phyloP scores from a whole-genome alignment of 2,797 vertebrate genomes.

The Acanthurus lineatus region DNA sequence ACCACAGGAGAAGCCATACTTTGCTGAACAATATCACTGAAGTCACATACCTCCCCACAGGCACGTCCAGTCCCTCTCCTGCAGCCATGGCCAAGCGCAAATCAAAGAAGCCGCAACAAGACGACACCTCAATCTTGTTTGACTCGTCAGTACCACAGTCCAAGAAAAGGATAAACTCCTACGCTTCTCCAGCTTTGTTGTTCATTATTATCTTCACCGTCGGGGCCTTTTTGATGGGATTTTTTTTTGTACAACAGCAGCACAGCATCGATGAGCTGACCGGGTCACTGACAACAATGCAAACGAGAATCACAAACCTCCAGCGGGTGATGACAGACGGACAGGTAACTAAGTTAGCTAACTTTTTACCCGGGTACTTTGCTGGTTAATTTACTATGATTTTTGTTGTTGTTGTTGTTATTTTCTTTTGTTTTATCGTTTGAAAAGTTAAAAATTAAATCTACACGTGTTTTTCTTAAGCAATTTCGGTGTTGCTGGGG shows the following conservation, averaged over 20 bases:
- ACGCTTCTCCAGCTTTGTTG: background rate
- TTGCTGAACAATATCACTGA: background rate
- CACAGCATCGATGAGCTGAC: constrained; percentile 12
- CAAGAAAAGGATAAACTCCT: background rate
- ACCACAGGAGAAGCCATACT: background rate
- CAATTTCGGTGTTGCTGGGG: background rate
- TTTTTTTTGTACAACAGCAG: constrained; percentile 29
- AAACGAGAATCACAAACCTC: constrained; percentile 1
- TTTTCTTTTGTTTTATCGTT: background rate
- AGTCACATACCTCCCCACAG: background rate
- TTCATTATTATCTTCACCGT: background rate
- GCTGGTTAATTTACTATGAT: no score
- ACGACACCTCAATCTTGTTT: constrained; percentile 2
- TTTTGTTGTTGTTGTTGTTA: no score
- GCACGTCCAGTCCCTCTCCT: background rate
- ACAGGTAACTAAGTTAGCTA: constrained; percentile 13
- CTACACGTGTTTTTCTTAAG: no score
- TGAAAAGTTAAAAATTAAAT: background rate
- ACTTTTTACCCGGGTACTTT: background rate
- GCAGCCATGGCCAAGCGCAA: constrained; percentile 34
- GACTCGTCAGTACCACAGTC: background rate
- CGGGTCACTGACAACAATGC: background rate
- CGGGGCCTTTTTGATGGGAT: background rate
- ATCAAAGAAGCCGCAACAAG: constrained; percentile 6
- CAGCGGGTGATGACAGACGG: constrained; percentile 22